Evolutionary conservation across 2,888 invertebrate species (phyloP).

Genomic region (Halocaridina rubra): DNA sequence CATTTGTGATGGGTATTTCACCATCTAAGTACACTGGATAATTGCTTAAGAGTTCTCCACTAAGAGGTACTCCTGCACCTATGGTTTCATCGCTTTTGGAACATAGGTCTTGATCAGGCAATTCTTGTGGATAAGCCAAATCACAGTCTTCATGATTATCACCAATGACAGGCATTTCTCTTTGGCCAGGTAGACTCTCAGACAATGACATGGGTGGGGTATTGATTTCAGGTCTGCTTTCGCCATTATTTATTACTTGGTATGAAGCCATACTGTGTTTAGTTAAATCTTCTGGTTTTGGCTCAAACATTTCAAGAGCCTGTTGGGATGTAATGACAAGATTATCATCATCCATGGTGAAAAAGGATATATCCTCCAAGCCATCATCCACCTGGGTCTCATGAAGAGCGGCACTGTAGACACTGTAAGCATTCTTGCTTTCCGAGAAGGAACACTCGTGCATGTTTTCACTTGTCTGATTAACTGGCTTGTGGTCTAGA

Average conservation of each 20-base stretch:
- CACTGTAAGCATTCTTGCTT: not conserved
- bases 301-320: conserved; percentile 60
- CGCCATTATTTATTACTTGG: not conserved
- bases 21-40: not conserved
- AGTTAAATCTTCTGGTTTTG: not conserved
- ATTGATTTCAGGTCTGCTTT: not conserved
- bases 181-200: not conserved
- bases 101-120: not conserved
- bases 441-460: not conserved
- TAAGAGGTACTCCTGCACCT: not conserved
- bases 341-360: conserved; percentile 55
- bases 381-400: not conserved
- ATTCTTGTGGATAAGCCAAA: not conserved
- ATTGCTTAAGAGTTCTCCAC: not conserved
- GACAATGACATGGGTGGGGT: conserved; percentile 4
- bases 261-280: not conserved
- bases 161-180: not conserved
- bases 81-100: not conserved
- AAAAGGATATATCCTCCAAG: conserved; percentile 48
- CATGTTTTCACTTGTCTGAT: not conserved
- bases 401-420: not conserved
- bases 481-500: not conserved
- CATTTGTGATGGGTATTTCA: not conserved
- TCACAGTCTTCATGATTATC: not conserved
- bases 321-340: conserved; percentile 62